Evolutionary conservation across 1,140 invertebrate genomes (phyloP).

Genomic region (Eupeodes corollae): DNA sequence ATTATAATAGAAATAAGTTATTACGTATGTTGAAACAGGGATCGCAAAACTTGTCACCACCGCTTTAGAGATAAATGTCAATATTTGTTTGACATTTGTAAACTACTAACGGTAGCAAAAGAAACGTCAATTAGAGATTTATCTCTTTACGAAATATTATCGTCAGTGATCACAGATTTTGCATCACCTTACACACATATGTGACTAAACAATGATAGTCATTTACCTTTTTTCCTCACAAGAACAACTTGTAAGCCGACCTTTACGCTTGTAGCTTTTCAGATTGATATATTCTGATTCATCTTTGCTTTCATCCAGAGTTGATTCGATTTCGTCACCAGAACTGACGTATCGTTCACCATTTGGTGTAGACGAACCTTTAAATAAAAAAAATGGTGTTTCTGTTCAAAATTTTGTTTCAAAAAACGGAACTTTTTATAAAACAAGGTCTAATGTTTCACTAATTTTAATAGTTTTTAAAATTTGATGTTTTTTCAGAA

Average conservation of each 20-base stretch:
- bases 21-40: no score
- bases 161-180: not conserved
- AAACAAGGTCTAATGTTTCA: no score
- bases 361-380: slow-evolving; percentile 17
- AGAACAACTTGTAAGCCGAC: not conserved
- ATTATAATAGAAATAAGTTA: no score
- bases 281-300: slow-evolving; percentile 24
- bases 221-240: slow-evolving; percentile 12
- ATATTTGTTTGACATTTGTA: not conserved
- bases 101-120: not conserved
- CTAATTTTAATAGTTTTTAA: no score
- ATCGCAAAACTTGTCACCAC: slow-evolving; percentile 31
- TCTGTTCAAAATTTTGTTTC: no score
- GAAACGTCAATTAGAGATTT: no score
- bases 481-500: no score
- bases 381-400: not conserved
- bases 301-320: slow-evolving; percentile 18
- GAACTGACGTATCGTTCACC: slow-evolving; percentile 14
- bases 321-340: slow-evolving; percentile 13
- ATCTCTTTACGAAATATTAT: slow-evolving; percentile 1
- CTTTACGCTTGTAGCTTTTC: slow-evolving; percentile 1
- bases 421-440: no score
- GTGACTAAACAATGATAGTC: no score
- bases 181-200: no score
- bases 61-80: slow-evolving; percentile 4